Conservation (phyloP, 2,797 vertebrate genomes). For the Picus viridis region DNA sequence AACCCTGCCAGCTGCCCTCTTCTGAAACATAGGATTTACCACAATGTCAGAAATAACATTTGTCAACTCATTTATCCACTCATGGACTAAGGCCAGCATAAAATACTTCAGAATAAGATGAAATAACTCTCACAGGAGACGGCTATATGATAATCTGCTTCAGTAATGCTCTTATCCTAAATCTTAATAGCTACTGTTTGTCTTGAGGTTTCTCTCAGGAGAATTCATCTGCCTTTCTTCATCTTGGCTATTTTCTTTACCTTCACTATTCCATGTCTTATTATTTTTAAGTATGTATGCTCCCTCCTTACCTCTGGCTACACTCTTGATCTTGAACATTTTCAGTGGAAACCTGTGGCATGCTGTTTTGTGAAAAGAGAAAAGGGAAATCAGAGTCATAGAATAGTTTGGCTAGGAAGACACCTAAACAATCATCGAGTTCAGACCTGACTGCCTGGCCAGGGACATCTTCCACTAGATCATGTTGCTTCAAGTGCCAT, state of each 20-base stretch:
- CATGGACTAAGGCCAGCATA: background rate
- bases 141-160: conserved; percentile 29
- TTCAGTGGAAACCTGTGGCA: background rate
- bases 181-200: conserved; percentile 10
- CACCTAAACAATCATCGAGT: too few relatives aligned
- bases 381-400: too few relatives aligned
- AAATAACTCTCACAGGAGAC: conserved; percentile 40
- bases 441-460: too few relatives aligned
- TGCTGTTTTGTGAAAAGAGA: accelerated
- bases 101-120: conserved; percentile 23
- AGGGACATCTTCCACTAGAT: too few relatives aligned
- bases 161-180: conserved; percentile 29
- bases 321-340: background rate
- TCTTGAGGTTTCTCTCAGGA: conserved; percentile 12
- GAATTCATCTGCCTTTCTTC: conserved; percentile 4
- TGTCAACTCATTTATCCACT: conserved; percentile 38
- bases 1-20: conserved; percentile 14
- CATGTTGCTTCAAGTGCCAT: too few relatives aligned
- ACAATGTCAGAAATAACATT: conserved; percentile 49
- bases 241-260: conserved; percentile 2
- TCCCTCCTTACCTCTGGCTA: background rate
- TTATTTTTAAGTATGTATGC: background rate
- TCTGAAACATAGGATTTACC: conserved; percentile 31
- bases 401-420: background rate
- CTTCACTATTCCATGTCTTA: background rate